phyloP scores from a whole-genome alignment of 2,797 vertebrate genomes.

The Antrozous pallidus region DNA sequence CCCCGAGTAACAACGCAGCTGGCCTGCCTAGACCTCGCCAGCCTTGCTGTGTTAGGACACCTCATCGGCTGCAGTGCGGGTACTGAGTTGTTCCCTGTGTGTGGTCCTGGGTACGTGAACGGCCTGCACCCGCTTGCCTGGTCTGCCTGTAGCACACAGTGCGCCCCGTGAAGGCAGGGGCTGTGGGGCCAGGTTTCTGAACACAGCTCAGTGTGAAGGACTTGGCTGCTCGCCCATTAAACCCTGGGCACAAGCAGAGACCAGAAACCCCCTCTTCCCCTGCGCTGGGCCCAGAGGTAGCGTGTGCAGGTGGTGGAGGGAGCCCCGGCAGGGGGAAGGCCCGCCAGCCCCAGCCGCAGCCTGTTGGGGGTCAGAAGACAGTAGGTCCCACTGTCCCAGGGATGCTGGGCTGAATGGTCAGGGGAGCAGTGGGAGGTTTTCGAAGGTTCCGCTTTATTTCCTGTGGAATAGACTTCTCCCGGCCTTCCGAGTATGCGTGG shows the following conservation, averaged over 20 bases:
- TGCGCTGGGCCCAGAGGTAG: not conserved
- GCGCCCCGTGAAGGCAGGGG: not conserved
- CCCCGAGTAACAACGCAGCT: no score
- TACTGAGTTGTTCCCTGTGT: no score
- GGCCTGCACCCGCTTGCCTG: not conserved
- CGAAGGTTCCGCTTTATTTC: not conserved
- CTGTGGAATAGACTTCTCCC: not conserved
- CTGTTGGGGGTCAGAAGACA: not conserved
- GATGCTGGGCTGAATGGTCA: not conserved
- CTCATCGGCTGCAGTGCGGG: no score
- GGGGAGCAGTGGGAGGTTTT: not conserved
- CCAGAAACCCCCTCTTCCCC: not conserved
- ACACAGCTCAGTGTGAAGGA: not conserved
- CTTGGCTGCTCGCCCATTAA: not conserved
- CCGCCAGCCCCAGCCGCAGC: no score
- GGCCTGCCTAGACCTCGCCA: not conserved
- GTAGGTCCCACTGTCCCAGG: rapidly evolving
- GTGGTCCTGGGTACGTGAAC: not conserved
- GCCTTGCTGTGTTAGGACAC: no score
- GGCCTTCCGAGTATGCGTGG: not conserved
- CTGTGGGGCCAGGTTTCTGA: not conserved
- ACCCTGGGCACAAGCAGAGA: not conserved
- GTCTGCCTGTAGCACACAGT: not conserved
- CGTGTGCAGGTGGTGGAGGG: no score
- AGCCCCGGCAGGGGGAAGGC: not conserved